phyloP scores from a whole-genome alignment of 2,113 vertebrate genomes.

The Vombatus ursinus region DNA sequence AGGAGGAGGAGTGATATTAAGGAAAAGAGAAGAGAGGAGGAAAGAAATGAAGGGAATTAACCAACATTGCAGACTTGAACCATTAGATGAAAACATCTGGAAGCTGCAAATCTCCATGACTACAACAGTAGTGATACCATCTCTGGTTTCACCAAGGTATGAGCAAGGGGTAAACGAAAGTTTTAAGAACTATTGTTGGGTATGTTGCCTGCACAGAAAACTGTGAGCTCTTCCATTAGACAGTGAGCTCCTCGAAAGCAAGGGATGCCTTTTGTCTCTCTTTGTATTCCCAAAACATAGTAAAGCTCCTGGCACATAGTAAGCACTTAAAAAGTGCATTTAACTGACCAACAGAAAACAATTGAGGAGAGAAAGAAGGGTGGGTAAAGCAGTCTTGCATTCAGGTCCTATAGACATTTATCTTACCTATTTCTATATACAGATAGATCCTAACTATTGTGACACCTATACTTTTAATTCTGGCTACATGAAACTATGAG shows the following conservation, averaged over 20 bases:
- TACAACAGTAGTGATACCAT: not conserved
- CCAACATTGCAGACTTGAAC: not conserved
- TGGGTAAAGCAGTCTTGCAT: not conserved
- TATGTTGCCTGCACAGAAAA: not conserved
- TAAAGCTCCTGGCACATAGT: not conserved
- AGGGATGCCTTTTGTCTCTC: not conserved
- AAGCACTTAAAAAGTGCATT: not conserved
- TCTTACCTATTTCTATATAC: not conserved
- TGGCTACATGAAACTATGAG: not conserved
- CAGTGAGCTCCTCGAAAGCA: not conserved
- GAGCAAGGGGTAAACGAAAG: not conserved
- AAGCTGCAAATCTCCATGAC: not conserved
- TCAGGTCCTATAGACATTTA: not conserved
- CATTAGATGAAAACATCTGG: not conserved
- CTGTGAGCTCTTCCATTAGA: not conserved
- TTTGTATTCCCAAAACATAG: not conserved
- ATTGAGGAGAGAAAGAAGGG: not conserved
- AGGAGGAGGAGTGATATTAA: not conserved
- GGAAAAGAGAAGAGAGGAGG: not conserved
- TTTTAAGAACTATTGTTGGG: not conserved
- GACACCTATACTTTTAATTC: not conserved
- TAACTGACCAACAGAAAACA: not conserved
- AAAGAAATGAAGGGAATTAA: not conserved
- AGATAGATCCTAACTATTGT: not conserved
- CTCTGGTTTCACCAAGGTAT: not conserved